A percentile compares a stretch with the other conserved stretches of the same genome.
Conservation (phyloP, 2,888 invertebrate species). For the Salpingus planirostris region DNA sequence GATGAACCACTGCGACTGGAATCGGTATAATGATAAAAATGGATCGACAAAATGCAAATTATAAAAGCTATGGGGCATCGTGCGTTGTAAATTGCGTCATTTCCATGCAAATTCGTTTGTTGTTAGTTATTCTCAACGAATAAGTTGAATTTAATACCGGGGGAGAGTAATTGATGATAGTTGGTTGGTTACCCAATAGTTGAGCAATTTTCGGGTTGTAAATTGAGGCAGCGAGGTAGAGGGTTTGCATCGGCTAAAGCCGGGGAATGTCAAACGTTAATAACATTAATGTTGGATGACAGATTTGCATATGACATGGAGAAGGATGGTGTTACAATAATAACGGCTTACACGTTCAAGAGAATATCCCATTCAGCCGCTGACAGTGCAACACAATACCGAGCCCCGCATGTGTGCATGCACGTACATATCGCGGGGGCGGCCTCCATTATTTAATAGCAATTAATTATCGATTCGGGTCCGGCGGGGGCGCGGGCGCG, state of each 20-base stretch:
- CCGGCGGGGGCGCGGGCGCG: too few species aligned
- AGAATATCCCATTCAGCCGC: slow-evolving; percentile 5
- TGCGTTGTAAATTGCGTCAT: slow-evolving; percentile 2
- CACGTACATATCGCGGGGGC: neutral
- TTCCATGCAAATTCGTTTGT: slow-evolving; percentile 7
- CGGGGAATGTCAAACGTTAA: slow-evolving; percentile 16
- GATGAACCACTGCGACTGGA: too few species aligned
- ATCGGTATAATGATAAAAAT: too few species aligned
- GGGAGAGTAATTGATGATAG: slow-evolving; percentile 9
- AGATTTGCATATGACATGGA: slow-evolving; percentile 17
- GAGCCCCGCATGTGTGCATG: too few species aligned
- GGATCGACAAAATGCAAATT: slow-evolving; percentile 7
- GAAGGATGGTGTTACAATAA: slow-evolving; percentile 10
- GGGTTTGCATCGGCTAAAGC: slow-evolving; percentile 9
- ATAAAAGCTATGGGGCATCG: too few species aligned
- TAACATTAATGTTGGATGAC: slow-evolving; percentile 16
- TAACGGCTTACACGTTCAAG: slow-evolving; percentile 4
- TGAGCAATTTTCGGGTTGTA: slow-evolving; percentile 15
- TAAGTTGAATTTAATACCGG: slow-evolving; percentile 14
- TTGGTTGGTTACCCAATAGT: slow-evolving; percentile 15
- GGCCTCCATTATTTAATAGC: too few species aligned
- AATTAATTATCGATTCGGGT: too few species aligned
- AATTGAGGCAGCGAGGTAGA: slow-evolving; percentile 10
- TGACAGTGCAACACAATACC: slow-evolving; percentile 5
- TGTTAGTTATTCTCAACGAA: slow-evolving; percentile 6